Evolutionary conservation across 1,140 invertebrate species (phyloP), one percentile per base, ranked within the genome.

Genomic region (Ladona fulva): DNA sequence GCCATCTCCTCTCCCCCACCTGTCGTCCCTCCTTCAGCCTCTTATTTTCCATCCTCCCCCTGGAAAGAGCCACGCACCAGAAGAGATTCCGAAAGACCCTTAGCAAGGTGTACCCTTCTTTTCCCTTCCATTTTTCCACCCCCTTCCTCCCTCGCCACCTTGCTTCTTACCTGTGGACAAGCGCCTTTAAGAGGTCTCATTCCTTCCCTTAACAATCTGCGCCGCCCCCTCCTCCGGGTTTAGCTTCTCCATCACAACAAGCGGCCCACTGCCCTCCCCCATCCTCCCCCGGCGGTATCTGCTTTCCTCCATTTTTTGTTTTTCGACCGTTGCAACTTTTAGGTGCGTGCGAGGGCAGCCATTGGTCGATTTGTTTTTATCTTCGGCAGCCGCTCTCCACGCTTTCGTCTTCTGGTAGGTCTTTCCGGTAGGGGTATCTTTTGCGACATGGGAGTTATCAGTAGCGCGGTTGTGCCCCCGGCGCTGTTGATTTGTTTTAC

Each of bases 331-430:
- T 66, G 52, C 52, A 22, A 66, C 52, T 66, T 22, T 22, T 66
- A 16, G 52, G 52, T 66, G 52, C 52, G 52, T 66, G 52, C 52
- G 16, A 22, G 52, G 16, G 16, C 14, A 16, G 52, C 52, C 52
- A 66, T 66, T 66, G 52, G 52, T 66, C 52, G 52, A 66, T 66
- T 66, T 66, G 52, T 66, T 66, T 66, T 16, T 66, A 66, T 66
- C 52, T 66, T 22, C 52, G 16, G 52, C 52, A 66, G 52, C 14
- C 52, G 52, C 52, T 8, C 29, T 5, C 29, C 29, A 37, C 29
- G 29, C 29, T 37, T 37, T 37, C 29, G 1, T 37, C 29, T 37
- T 1, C 29, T 37, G 1, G 3, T 37, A 8, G 29, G 29, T 1
- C 29, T 8, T 37, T 37, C 29, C 29, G 29, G 29, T 37, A 37